A percentile compares a stretch with the other conserved stretches of the same genome.
Evolutionary conservation across 1,140 invertebrate species (phyloP).

Genomic region (Euwallacea fornicatus): DNA sequence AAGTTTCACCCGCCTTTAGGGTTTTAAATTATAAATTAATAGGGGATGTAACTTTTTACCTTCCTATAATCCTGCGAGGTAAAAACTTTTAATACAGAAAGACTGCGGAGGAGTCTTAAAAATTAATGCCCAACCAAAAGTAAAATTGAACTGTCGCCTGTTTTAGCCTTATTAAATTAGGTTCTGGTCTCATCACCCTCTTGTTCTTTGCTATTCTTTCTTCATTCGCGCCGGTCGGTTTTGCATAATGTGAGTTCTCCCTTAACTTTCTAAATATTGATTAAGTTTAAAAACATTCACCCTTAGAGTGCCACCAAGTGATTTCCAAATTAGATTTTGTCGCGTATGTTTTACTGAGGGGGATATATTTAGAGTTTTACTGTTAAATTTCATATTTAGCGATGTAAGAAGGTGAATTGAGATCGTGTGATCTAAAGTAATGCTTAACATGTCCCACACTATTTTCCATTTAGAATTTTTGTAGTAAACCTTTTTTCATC

Average conservation of each 20-base stretch:
- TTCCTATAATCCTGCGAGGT: slow-evolving; percentile 25
- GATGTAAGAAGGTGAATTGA: too few species aligned
- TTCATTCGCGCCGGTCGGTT: slow-evolving; percentile 24
- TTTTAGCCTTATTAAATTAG: slow-evolving; percentile 42
- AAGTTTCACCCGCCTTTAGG: slow-evolving; percentile 3
- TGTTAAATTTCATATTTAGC: too few species aligned
- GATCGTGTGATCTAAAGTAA: too few species aligned
- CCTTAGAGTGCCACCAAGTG: not conserved
- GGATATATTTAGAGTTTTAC: too few species aligned
- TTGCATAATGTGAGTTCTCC: slow-evolving; percentile 34
- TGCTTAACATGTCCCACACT: too few species aligned
- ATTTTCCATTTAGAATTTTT: too few species aligned
- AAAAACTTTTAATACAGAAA: slow-evolving; percentile 34
- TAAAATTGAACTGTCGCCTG: slow-evolving; percentile 37
- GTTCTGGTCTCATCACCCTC: slow-evolving; percentile 37
- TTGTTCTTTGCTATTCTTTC: slow-evolving; percentile 37
- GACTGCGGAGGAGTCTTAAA: slow-evolving; percentile 20
- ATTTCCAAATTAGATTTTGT: slow-evolving; percentile 13
- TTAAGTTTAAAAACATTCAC: slow-evolving; percentile 37
- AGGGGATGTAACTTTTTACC: slow-evolving; percentile 28
- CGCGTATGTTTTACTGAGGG: too few species aligned
- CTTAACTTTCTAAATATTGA: slow-evolving; percentile 39
- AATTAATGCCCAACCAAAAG: slow-evolving; percentile 24
- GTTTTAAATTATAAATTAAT: slow-evolving; percentile 34
- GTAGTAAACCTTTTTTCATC: too few species aligned